Base-by-base conservation (phyloP, 2,888 invertebrate genomes). In the Cotesia congregata region DNA sequence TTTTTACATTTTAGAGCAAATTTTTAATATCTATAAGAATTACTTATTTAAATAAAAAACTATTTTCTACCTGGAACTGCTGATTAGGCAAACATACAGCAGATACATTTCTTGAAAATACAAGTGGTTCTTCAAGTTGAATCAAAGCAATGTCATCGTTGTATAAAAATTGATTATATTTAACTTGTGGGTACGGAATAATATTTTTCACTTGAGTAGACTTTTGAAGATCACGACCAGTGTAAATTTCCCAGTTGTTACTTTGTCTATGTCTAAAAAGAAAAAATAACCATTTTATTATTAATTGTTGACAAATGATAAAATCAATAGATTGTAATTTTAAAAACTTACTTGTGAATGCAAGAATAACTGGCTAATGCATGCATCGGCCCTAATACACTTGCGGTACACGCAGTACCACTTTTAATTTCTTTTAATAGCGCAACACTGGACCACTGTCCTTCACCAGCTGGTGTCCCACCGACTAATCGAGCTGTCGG, bases 381-480 rank as follows among this genome's bases (percentile, higher is more conserved):
- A 83, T 90, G 90, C 81, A 86, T 85, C 3, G 90, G 90, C 20
- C 89, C 86, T 9, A 90, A 80, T 1, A 90, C 85, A 74, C 89
- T 90, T 0, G 89, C 90, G 6, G 90, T 90, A 75, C 90, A 90
- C 61, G 88, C 85, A 64, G 86, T 83, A 40, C 88, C 88, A 68
- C 84, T 83, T 80, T 87, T 88, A 5, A 83, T 77, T 82, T 88
- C 88, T 62, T 85, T 87, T 9, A 93, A 84, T 38, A 93, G 85
- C 17, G 91, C 91, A 1, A 93, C 90, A 72, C 91, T 92, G 0
- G 93, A 91, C 92, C 92, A 93, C 83, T 92, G 92, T 4, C 91
- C 91, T 77, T 90, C 90, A 6, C 90, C 89, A 4, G 90, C 90
- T 67, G 88, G 88, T 68, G 90, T 91, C 3, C 91, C 92, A 61